Evolutionary conservation across 2,888 invertebrate species (phyloP), one percentile per base, ranked within the genome.

Genomic region (Ditula angustiorana): DNA sequence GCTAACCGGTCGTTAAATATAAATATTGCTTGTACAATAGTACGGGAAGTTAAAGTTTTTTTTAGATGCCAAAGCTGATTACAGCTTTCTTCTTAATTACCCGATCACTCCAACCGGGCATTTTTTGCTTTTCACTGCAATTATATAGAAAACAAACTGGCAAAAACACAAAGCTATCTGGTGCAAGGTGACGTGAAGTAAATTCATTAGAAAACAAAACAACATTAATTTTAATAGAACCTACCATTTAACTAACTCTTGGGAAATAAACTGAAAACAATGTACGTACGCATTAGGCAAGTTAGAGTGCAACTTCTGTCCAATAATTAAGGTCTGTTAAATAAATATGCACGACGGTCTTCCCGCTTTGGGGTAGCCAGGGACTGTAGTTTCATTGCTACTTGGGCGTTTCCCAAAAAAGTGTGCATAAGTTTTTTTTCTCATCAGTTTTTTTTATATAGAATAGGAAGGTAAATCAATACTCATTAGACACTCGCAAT

Each of bases 181-280:
- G 58, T n/a, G 50, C 63, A 57, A 63, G 63, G 63, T 63, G 13
- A 58, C 50, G 30, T 28, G 57, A 58, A 28, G 30, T 46, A 44
- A 50, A 58, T 63, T 63, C 41, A 52, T 63, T 58, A 35, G 16
- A 46, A 63, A 24, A 63, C 58, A 63, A 63, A 58, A 44, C 58
- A 50, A 58, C 63, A 63, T 63, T 63, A 58, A 33, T 58, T 63
- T 52, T 52, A 63, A 44, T 49, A 47, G 58, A 49, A n/a, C 55
- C 28, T 62, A 56, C 28, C 19, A 19, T 30, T 30, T 50, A 50
- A 35, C 33, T 28, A 28, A 11, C 50, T 37, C 49, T 62, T 62
- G 62, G 56, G 62, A 62, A 56, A 62, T 11, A 7, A 19, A 26
- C 55, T 23, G 30, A 30, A 50, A 41, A 62, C 62, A 62, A 62